Percentiles rank a stretch among this genome's conserved stretches.
phyloP scores from a whole-genome alignment of 1,140 invertebrate genomes.

The Tetramorium parvispinum region DNA sequence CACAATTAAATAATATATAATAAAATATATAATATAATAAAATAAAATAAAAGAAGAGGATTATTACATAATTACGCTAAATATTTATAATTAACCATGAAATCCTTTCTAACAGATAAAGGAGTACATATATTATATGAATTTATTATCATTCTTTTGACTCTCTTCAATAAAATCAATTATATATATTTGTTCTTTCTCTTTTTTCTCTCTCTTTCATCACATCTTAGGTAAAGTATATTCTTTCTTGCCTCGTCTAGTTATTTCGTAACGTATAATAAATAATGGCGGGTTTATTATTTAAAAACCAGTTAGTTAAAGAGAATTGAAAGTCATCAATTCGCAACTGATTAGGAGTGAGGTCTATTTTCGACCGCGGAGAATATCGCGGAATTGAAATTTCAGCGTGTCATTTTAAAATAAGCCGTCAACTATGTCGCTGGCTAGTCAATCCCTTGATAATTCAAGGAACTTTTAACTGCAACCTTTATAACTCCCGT shows the following conservation, averaged over 20 bases:
- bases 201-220: background rate
- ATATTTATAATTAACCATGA: background rate
- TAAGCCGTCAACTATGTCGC: conserved; percentile 61
- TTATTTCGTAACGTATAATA: background rate
- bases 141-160: background rate
- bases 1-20: no score
- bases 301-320: background rate
- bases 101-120: background rate
- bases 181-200: background rate
- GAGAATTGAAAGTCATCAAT: background rate
- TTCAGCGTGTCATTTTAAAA: conserved; percentile 66
- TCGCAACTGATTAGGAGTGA: background rate
- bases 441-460: conserved; percentile 77
- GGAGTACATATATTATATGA: background rate
- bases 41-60: background rate
- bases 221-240: background rate
- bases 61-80: background rate
- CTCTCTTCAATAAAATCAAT: background rate
- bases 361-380: background rate
- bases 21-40: no score
- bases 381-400: conserved; percentile 55
- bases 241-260: background rate
- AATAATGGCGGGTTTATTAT: background rate
- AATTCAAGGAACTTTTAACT: conserved; percentile 84
- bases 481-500: conserved; percentile 81